Percentiles rank a stretch among this genome's conserved stretches.
Conservation (phyloP, 37 sponge, comb jelly and placozoan species). For the Aplysina aerophoba region DNA sequence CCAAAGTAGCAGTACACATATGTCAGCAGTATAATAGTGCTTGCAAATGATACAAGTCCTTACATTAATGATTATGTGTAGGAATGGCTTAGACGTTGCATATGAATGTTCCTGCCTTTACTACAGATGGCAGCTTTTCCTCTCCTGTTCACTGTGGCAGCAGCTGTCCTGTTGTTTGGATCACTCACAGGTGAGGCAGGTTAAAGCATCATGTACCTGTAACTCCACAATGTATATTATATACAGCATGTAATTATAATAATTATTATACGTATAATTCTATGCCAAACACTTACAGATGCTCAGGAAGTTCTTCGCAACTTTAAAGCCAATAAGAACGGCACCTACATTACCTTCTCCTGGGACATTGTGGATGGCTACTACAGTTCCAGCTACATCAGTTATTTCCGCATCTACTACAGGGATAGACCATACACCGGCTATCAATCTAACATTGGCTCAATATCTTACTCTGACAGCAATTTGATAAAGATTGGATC, state of each 20-base stretch:
- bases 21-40: no score
- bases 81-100: no score
- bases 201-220: neutral
- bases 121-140: neutral
- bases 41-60: no score
- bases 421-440: neutral
- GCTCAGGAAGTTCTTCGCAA: neutral
- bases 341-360: constrained; percentile 3
- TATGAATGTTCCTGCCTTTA: no score
- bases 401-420: neutral
- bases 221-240: neutral
- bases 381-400: neutral
- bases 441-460: neutral
- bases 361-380: constrained; percentile 15
- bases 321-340: neutral
- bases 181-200: neutral
- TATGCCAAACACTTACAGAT: neutral
- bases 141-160: no score
- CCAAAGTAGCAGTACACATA: no score
- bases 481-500: neutral
- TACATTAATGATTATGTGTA: no score
- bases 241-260: neutral
- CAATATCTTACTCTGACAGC: neutral
- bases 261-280: neutral
- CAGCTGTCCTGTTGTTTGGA: no score